Base-by-base conservation (phyloP, 2,113 vertebrate species). In the Hippocampus mohnikei region DNA sequence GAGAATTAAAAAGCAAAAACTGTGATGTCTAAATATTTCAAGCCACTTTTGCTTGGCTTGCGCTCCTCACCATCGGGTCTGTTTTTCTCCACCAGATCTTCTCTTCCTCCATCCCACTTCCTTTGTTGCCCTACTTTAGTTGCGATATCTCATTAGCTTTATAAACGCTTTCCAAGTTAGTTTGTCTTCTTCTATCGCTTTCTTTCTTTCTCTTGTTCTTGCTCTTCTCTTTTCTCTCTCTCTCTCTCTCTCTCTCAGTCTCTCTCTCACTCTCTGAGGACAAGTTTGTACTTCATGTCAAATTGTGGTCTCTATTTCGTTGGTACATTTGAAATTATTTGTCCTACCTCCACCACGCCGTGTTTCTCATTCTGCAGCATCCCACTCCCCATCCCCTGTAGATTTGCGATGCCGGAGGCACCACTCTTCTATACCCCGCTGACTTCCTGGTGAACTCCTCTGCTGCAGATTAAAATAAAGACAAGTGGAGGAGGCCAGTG, bases 361-460 rank as follows among this genome's bases (percentile, higher is more conserved):
- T 68, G 55, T 81, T 82, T 65, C 65, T 61, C 66, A 85, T 82
- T 79, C 71, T 25, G 33, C 77, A 73, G 80, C 70, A 69, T 80
- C 75, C 75, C 74, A 71, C 65, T 81, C 76, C 53, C 67, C 50
- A 64, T 81, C 13, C 66, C 71, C 78, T 69, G 77, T 75, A 74
- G 74, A 58, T 76, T 75, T 75, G 63, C 73, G 73, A 72, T 23
- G 71, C 83, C 81, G 76, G 73, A 86, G 75, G 87, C 80, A 63
- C 72, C 75, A 81, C 81, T 88, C 66, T 67, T 83, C 71, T 79
- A 67, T 89, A 88, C 80, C 85, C 87, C 53, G 88, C 86, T 93
- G 90, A 92, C 90, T 91, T 81, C 60, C 88, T 66, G 65, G 75
- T 93, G 88, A 91, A 92, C 86, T 81, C 67, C 75, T 89, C 82